Conservation (phyloP, 2,797 vertebrate genomes). For the Sparidentex hasta region DNA sequence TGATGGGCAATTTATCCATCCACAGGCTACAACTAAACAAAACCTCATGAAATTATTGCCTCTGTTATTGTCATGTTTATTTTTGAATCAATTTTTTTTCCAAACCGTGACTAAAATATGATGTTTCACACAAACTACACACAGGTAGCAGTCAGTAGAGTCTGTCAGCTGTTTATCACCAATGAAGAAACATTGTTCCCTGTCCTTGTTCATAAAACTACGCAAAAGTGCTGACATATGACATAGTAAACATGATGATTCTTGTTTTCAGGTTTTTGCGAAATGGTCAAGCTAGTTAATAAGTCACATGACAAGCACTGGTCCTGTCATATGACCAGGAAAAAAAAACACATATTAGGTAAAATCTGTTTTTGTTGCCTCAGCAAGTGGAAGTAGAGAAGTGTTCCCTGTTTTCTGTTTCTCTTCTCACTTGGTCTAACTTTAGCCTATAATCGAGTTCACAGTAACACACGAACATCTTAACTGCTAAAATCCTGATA, state of each 20-base stretch:
- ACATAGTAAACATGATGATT: conserved; percentile 12
- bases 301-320: conserved; percentile 65
- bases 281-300: conserved; percentile 56
- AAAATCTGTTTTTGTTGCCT: conserved; percentile 53
- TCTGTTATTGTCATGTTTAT: neutral
- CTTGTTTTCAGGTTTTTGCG: neutral
- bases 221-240: conserved; percentile 43
- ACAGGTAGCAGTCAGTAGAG: neutral
- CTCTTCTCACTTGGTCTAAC: conserved; percentile 46
- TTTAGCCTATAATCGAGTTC: neutral
- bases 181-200: neutral
- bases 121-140: neutral
- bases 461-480: neutral
- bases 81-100: neutral
- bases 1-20: neutral
- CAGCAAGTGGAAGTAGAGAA: conserved; percentile 43
- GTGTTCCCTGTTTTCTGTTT: conserved; percentile 67
- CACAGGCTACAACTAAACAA: neutral
- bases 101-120: neutral
- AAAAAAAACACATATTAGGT: conserved; percentile 31
- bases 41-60: neutral
- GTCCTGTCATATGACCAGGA: conserved; percentile 61
- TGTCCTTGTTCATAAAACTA: conserved; percentile 16
- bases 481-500: neutral
- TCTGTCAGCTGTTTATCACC: neutral